Conservation (phyloP, 2,797 vertebrate genomes). For the Betta splendens region DNA sequence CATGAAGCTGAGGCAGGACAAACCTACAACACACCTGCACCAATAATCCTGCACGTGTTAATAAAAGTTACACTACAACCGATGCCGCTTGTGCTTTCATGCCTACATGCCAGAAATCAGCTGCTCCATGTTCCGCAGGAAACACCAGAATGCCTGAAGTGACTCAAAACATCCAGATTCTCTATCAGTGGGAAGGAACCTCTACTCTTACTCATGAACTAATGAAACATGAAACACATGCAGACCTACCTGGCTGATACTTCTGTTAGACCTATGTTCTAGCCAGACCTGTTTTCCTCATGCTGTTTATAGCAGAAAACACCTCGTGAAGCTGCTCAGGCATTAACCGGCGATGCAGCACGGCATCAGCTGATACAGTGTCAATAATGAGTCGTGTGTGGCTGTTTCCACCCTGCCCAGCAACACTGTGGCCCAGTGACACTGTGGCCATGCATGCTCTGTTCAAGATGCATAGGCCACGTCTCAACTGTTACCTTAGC, state of each 20-base stretch:
- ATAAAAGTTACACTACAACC: slow-evolving; percentile 1
- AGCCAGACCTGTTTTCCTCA: slow-evolving; percentile 36
- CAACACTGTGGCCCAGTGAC: slow-evolving; percentile 55
- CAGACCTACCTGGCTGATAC: too few relatives aligned
- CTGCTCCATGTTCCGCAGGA: slow-evolving; percentile 1
- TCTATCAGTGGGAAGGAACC: neutral
- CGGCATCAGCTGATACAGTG: slow-evolving; percentile 28
- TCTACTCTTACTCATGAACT: slow-evolving; percentile 7
- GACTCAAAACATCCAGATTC: too few relatives aligned
- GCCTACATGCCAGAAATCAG: slow-evolving; percentile 27
- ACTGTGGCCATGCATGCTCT: slow-evolving; percentile 69
- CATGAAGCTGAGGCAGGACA: slow-evolving; percentile 45
- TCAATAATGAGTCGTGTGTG: slow-evolving; percentile 3
- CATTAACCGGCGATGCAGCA: slow-evolving; percentile 17
- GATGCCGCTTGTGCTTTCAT: slow-evolving; percentile 26
- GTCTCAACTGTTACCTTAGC: slow-evolving; percentile 81
- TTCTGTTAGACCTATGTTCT: slow-evolving; percentile 6
- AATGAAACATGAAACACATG: too few relatives aligned
- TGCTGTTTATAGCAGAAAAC: slow-evolving; percentile 54
- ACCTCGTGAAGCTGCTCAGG: slow-evolving; percentile 28
- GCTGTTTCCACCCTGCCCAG: slow-evolving; percentile 16
- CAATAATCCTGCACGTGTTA: slow-evolving; percentile 18
- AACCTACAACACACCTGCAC: neutral
- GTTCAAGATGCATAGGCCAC: slow-evolving; percentile 69
- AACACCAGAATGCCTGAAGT: slow-evolving; percentile 7